A percentile compares a stretch with the other conserved stretches of the same genome.
Conservation (phyloP, 1,140 invertebrate species). For the Drosophila fuyamai region DNA sequence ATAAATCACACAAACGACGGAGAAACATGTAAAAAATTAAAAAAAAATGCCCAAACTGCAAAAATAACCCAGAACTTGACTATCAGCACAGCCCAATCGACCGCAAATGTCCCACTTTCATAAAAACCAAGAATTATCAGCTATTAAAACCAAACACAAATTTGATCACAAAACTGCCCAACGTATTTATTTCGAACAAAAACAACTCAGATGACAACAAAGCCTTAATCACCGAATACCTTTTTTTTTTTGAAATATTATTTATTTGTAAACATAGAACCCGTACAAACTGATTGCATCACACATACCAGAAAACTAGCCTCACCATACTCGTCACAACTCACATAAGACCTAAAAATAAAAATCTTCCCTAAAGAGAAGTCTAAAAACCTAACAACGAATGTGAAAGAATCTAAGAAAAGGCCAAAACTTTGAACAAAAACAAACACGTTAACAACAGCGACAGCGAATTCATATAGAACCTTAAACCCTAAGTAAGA, state of each 20-base stretch:
- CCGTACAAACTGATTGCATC: not conserved
- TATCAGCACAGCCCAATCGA: slow-evolving; percentile 1
- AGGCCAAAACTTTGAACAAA: too few species aligned
- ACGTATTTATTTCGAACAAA: slow-evolving; percentile 2
- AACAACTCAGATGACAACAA: not conserved
- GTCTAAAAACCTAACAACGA: too few species aligned
- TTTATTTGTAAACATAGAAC: too few species aligned
- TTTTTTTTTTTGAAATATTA: too few species aligned
- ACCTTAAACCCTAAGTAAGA: not conserved
- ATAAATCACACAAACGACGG: not conserved
- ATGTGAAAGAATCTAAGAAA: too few species aligned
- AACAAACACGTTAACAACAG: too few species aligned
- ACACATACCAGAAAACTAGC: slow-evolving; percentile 1
- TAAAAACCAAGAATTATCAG: slow-evolving; percentile 16
- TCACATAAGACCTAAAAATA: slow-evolving; percentile 11
- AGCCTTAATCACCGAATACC: slow-evolving; percentile 3
- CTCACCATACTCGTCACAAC: not conserved
- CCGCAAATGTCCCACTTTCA: slow-evolving; percentile 13
- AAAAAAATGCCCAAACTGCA: slow-evolving; percentile 2
- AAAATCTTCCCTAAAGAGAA: not conserved
- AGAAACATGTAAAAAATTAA: slow-evolving; percentile 5
- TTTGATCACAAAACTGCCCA: slow-evolving; percentile 11
- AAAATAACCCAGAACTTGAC: slow-evolving; percentile 5
- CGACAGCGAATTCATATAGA: too few species aligned
- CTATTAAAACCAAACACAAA: slow-evolving; percentile 22